Evolutionary conservation across 2,113 vertebrate genomes (phyloP), one percentile per base, ranked within the genome.

Genomic region (Lagopus muta): DNA sequence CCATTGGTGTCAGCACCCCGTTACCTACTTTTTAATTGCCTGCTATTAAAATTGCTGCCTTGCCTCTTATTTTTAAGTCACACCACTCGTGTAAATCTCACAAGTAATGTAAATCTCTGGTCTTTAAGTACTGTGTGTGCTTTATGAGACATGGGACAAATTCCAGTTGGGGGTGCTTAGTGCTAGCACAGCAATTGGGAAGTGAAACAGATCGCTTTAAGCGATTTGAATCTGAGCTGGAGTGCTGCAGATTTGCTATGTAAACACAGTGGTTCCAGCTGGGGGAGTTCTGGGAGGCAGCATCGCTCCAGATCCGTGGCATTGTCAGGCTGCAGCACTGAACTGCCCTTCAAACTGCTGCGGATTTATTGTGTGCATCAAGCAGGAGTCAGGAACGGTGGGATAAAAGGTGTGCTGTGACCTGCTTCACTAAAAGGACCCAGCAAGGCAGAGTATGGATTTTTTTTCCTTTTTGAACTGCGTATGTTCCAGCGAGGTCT

Each of bases 371-470:
- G 47, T 57, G 88, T 74, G 86, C 88, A 90, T 90, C 92, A 86
- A 85, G 78, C 77, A 47, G 82, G 78, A 95, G 89, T 90, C 86
- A 80, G 89, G 82, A 82, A 40, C 85, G 92, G 91, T 92, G 88
- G 92, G 71, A 90, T 95, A 79, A 95, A 95, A 94, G 88, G 67
- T 61, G 85, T 86, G 93, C 83, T 91, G 15, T 91, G 96, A 92
- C 96, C 96, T 95, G 89, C 88, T 85, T 85, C 52, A 8, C 88
- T 94, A 74, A 82, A 86, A 67, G 88, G 79, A 28, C 70, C 81
- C 67, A 13, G 94, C 78, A 70, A 90, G 88, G 95, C 93, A 94
- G 86, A 48, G 6, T 62, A 74, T 91, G 85, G 88, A 82, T 91
- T 67, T 76, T 78, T 78, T 88, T 60, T 25, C 85, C 15, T 70